Conservation (phyloP, 2,797 vertebrate species). For the Megalops cyprinoides region DNA sequence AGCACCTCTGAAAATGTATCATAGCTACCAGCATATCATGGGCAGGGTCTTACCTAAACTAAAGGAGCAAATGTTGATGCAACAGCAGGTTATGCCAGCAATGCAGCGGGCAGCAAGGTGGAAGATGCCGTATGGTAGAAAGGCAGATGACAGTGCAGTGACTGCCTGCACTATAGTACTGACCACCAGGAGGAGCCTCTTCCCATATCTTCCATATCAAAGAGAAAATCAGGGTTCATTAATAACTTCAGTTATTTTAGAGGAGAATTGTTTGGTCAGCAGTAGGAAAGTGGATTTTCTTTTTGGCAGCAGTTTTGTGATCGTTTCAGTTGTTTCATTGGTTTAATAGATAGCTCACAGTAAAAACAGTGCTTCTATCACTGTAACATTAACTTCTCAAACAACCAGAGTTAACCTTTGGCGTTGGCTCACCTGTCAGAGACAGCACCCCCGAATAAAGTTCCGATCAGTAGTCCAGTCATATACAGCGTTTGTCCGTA, state of each 20-base stretch:
- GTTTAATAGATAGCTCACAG: too few relatives aligned
- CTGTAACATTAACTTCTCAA: not conserved
- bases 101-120: constrained; percentile 67
- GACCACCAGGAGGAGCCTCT: constrained; percentile 62
- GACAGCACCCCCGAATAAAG: constrained; percentile 64
- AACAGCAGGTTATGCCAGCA: constrained; percentile 65
- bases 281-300: too few relatives aligned
- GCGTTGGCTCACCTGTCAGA: constrained; percentile 64
- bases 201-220: constrained; percentile 66
- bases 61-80: constrained; percentile 69
- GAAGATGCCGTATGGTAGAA: constrained; percentile 57
- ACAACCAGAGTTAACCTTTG: not conserved
- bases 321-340: too few relatives aligned
- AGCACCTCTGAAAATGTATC: too few relatives aligned
- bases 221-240: not conserved
- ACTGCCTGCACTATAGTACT: constrained; percentile 54
- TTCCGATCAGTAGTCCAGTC: constrained; percentile 68
- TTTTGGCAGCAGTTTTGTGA: too few relatives aligned
- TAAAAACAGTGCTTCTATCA: too few relatives aligned
- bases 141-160: constrained; percentile 57
- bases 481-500: constrained; percentile 66
- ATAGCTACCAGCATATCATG: too few relatives aligned
- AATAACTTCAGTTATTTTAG: not conserved
- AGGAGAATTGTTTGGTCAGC: too few relatives aligned
- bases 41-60: constrained; percentile 65